phyloP scores from a whole-genome alignment of 2,888 invertebrate species.

The Apamea sordens region DNA sequence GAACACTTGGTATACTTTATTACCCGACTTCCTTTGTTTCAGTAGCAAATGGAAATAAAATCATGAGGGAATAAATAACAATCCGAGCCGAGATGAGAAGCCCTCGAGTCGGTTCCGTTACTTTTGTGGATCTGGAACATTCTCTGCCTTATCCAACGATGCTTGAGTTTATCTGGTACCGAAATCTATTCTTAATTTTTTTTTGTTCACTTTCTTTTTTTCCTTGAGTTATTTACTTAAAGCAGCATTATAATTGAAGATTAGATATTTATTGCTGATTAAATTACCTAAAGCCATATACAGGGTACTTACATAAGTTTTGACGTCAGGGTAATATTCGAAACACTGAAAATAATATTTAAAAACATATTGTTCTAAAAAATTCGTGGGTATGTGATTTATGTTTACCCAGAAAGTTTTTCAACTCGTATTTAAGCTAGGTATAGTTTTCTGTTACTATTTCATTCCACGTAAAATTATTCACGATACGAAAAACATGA shows the following conservation, averaged over 20 bases:
- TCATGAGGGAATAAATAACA: conserved; percentile 61
- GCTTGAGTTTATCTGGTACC: conserved; percentile 30
- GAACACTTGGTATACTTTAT: conserved; percentile 40
- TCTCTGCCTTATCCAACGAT: conserved; percentile 26
- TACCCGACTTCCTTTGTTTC: conserved; percentile 53
- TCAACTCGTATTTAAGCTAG: neutral
- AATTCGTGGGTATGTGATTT: neutral
- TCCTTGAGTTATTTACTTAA: neutral
- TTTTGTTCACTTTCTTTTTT: neutral
- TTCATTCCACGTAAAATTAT: conserved; percentile 13
- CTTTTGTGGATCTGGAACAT: conserved; percentile 38
- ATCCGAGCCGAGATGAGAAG: conserved; percentile 40
- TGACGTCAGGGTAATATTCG: neutral
- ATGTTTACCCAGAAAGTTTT: neutral
- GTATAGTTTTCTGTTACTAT: neutral
- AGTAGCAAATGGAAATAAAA: conserved; percentile 53
- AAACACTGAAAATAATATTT: neutral
- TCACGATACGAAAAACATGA: neutral
- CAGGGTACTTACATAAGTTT: neutral
- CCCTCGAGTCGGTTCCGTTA: conserved; percentile 43
- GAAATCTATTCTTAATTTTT: conserved; percentile 17
- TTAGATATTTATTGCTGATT: neutral
- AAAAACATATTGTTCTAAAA: neutral
- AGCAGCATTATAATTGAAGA: neutral
- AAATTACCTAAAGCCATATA: neutral